phyloP scores from a whole-genome alignment of 2,888 invertebrate genomes.

The Drosophila barbarae region DNA sequence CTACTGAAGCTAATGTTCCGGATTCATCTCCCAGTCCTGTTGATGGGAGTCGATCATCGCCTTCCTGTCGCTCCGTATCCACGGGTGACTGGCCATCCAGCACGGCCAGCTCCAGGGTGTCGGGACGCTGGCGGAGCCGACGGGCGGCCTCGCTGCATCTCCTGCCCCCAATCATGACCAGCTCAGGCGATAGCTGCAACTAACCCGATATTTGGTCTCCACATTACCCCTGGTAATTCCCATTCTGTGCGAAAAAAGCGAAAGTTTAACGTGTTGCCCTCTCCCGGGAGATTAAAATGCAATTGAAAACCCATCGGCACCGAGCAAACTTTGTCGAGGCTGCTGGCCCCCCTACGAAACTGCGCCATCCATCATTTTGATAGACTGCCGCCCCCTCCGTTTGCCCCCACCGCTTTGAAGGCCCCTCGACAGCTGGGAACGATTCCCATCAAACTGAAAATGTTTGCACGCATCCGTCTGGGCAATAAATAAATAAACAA shows the following conservation, averaged over 20 bases:
- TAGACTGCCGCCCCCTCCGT: constrained; percentile 16
- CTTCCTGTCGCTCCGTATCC: constrained; percentile 27
- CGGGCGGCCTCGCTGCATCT: constrained; percentile 34
- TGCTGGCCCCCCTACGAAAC: constrained; percentile 10
- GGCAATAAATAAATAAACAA: constrained; percentile 56
- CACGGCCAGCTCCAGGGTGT: constrained; percentile 81
- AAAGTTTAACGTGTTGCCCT: constrained; percentile 16
- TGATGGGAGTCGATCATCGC: constrained; percentile 6
- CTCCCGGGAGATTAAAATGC: constrained; percentile 31
- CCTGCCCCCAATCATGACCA: constrained; percentile 68
- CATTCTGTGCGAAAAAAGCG: constrained; percentile 18
- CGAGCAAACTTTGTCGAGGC: constrained; percentile 16
- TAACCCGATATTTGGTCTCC: constrained; percentile 3
- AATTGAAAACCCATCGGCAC: constrained; percentile 44
- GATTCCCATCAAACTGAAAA: constrained; percentile 40
- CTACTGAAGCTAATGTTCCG: background rate
- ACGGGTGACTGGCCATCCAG: constrained; percentile 77
- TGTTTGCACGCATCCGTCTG: constrained; percentile 47
- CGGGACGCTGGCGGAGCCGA: constrained; percentile 67
- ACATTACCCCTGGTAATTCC: constrained; percentile 2
- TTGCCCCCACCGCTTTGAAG: constrained; percentile 2
- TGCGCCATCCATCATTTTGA: constrained; percentile 24
- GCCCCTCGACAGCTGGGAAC: constrained; percentile 29
- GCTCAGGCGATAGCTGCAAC: constrained; percentile 23
- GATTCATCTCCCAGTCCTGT: constrained; percentile 1